Conservation (phyloP, 2,797 vertebrate genomes). For the Meriones psammophilus region DNA sequence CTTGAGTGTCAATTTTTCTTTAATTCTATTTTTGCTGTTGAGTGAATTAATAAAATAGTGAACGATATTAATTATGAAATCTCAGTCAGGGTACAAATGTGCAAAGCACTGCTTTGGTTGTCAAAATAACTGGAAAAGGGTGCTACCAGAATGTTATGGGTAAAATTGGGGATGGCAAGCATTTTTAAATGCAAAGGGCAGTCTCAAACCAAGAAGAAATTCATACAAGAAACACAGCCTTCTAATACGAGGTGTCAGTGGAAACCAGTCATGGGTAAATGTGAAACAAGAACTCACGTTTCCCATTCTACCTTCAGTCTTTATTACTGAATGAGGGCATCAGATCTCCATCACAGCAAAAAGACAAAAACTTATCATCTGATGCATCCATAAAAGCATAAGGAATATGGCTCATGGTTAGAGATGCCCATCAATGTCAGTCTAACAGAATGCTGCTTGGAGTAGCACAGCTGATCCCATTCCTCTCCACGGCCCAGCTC, state of each 20-base stretch:
- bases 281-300: background rate
- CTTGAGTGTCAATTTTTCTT: slow-evolving; percentile 20
- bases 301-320: slow-evolving; percentile 3
- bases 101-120: slow-evolving; percentile 41
- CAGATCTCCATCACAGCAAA: background rate
- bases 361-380: slow-evolving; percentile 21
- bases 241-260: background rate
- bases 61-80: background rate
- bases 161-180: slow-evolving; percentile 7
- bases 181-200: slow-evolving; percentile 60
- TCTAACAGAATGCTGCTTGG: slow-evolving; percentile 12
- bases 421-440: background rate
- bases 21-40: slow-evolving; percentile 40
- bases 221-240: background rate
- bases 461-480: background rate
- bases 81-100: slow-evolving; percentile 17
- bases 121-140: background rate
- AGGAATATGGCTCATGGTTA: slow-evolving; percentile 36
- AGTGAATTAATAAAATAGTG: slow-evolving; percentile 38
- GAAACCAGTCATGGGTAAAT: background rate
- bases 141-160: background rate
- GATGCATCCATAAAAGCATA: background rate
- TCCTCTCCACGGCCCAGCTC: background rate
- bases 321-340: slow-evolving; percentile 41
- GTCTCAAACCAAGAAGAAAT: background rate